Evolutionary conservation across 2,888 invertebrate species (phyloP).

Genomic region (Leucophenga maculata): DNA sequence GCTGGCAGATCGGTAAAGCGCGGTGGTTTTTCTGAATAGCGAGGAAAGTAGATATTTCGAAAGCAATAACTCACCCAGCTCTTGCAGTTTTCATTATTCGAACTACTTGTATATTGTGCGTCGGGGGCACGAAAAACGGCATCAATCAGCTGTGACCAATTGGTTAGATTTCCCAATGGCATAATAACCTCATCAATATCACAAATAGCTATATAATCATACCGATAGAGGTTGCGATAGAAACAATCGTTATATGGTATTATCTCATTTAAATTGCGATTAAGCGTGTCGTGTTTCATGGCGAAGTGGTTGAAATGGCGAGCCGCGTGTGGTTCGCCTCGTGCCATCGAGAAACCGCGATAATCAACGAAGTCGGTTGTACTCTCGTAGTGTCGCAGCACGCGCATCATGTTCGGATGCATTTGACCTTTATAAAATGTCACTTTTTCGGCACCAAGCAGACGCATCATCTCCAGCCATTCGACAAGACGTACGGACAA

Average conservation of each 20-base stretch:
- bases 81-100: not conserved
- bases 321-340: constrained; percentile 84
- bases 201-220: constrained; percentile 86
- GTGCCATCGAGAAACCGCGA: constrained; percentile 85
- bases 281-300: constrained; percentile 85
- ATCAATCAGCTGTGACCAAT: constrained; percentile 71
- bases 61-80: constrained; percentile 80
- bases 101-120: too few species aligned
- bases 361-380: constrained; percentile 77
- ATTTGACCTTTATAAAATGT: constrained; percentile 89
- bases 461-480: constrained; percentile 88
- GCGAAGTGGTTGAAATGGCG: constrained; percentile 88
- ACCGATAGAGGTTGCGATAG: constrained; percentile 89
- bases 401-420: constrained; percentile 89
- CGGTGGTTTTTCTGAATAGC: constrained; percentile 55
- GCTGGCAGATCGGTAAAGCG: constrained; percentile 46
- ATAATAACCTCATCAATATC: constrained; percentile 94
- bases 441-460: constrained; percentile 89
- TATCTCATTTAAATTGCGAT: constrained; percentile 91
- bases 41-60: constrained; percentile 89
- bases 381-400: constrained; percentile 76
- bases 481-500: constrained; percentile 88
- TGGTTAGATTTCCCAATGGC: constrained; percentile 73
- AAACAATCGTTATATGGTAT: constrained; percentile 96
- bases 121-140: too few species aligned